These are phyloP conservation scores for Erpornis zantholeuca DNA, from an alignment of 2,113 vertebrate genomes.

Conservation along the genomic window DNA sequence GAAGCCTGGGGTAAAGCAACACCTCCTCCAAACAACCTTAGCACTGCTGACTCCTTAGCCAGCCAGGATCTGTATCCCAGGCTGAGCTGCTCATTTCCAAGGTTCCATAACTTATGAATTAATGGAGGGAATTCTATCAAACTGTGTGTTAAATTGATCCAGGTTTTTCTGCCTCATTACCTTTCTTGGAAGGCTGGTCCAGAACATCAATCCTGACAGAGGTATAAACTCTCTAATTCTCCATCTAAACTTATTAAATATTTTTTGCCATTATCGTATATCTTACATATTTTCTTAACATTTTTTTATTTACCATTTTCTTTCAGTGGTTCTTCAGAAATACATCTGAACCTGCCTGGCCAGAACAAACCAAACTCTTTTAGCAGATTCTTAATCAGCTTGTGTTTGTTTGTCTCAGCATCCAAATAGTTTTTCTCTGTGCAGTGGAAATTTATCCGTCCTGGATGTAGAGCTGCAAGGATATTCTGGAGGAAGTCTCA, in stretches of 20 bases:
- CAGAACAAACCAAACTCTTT: neutral
- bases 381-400: neutral
- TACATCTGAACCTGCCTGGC: neutral
- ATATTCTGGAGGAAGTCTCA: constrained; percentile 19
- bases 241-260: neutral
- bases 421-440: neutral
- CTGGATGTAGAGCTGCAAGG: neutral
- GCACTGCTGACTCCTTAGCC: neutral
- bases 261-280: neutral
- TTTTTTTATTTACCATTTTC: neutral
- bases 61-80: neutral
- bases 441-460: neutral
- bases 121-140: neutral
- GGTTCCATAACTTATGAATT: neutral
- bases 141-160: neutral
- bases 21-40: neutral
- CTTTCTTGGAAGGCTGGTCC: neutral
- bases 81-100: neutral
- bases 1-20: neutral
- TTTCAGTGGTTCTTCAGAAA: neutral
- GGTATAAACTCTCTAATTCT: neutral
- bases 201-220: neutral
- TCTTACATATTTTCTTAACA: neutral
- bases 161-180: neutral
- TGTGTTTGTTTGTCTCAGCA: neutral